phyloP scores from a whole-genome alignment of 1,140 invertebrate species.

The Nasonia longicornis region DNA sequence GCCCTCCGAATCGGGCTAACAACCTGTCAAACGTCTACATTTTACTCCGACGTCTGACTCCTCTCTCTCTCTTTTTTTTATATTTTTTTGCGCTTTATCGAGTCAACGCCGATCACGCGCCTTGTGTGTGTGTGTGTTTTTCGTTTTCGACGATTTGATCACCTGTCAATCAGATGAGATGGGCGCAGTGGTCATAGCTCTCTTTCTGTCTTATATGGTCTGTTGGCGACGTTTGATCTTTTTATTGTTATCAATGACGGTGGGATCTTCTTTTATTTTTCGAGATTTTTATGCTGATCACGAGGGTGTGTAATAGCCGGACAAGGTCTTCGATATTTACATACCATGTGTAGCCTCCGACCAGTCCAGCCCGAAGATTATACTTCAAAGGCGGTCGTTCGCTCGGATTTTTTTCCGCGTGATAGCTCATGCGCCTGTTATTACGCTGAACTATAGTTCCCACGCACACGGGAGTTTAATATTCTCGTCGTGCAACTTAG shows the following conservation, averaged over 20 bases:
- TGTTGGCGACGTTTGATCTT: too few relatives aligned
- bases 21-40: conserved; percentile 56
- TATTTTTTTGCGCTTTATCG: not conserved
- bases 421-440: not conserved
- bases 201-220: too few relatives aligned
- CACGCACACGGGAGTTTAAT: not conserved
- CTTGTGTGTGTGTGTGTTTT: not conserved
- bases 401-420: not conserved
- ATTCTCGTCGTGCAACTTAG: not conserved
- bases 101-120: not conserved
- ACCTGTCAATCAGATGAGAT: not conserved
- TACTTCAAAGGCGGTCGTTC: not conserved
- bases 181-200: too few relatives aligned
- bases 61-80: not conserved
- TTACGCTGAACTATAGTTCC: not conserved
- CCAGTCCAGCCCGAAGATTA: not conserved
- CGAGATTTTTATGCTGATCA: too few relatives aligned
- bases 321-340: not conserved
- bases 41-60: not conserved
- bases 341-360: not conserved
- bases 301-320: too few relatives aligned
- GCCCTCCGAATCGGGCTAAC: conserved; percentile 52
- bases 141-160: not conserved
- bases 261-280: too few relatives aligned
- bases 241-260: too few relatives aligned